These are phyloP conservation scores for Cyclina sinensis DNA, from an alignment of 1,140 invertebrate species.

Conservation along the genomic window DNA sequence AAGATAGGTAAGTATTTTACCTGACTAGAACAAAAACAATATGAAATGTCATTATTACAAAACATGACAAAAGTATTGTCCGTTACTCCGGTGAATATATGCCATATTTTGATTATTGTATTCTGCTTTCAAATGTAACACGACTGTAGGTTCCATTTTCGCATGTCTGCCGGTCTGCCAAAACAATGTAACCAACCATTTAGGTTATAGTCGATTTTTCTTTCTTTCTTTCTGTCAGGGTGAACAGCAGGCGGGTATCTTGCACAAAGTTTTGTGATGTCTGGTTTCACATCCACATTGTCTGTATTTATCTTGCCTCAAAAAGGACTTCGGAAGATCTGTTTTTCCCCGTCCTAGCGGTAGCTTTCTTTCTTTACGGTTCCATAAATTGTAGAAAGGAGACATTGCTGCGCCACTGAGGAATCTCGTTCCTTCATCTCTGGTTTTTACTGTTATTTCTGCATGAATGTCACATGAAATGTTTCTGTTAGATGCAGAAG, in stretches of 20 bases:
- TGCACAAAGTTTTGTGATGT: constrained; percentile 1
- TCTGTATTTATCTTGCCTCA: constrained; percentile 40
- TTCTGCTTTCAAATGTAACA: too few species aligned
- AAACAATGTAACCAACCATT: too few species aligned
- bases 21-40: too few species aligned
- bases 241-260: background rate
- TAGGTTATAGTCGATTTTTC: too few species aligned
- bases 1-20: too few species aligned
- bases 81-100: too few species aligned
- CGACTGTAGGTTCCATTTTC: too few species aligned
- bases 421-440: background rate
- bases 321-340: constrained; percentile 12
- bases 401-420: constrained; percentile 14
- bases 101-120: too few species aligned
- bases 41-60: too few species aligned
- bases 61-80: too few species aligned
- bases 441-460: background rate
- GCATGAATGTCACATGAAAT: too few species aligned
- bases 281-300: constrained; percentile 51
- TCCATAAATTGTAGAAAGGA: constrained; percentile 45
- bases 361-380: background rate
- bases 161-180: too few species aligned
- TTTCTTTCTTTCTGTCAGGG: background rate
- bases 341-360: constrained; percentile 38
- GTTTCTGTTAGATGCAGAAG: background rate